Evolutionary conservation across 2,888 invertebrate genomes (phyloP), one percentile per base, ranked within the genome.

Genomic region (Protula sp.): DNA sequence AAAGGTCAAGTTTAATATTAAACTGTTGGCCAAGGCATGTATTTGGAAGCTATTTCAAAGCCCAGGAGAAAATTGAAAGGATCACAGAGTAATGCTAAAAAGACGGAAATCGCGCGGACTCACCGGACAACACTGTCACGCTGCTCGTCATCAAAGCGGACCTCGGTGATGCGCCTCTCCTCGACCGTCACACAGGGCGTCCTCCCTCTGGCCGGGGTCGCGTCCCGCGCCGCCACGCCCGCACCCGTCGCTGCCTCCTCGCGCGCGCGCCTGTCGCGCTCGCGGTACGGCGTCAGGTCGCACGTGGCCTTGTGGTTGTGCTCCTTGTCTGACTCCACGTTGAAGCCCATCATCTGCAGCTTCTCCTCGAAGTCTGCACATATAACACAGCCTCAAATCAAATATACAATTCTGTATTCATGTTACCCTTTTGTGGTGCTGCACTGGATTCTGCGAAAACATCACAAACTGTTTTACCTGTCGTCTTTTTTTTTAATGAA

Each of bases 331-430:
- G 55, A 30, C 4, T 55, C 52, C 26, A 72, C 63, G 58, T 74
- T 76, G 70, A 79, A 75, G 54, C 77, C 78, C 71, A 77, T 74
- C 22, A 70, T 68, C 53, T 71, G 69, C 58, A 78, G 68, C 66
- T 76, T 78, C 61, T 67, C 64, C 60, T 77, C 74, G 70, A 78
- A 79, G 61, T 77, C 78, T 78, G 72, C 26, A n/a, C 45, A 38
- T 14, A 38, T 14, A 38, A 14, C 45, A 38, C 9, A n/a, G n/a
- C n/a, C n/a, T n/a, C n/a, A n/a, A n/a, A n/a, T n/a, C n/a, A n/a
- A n/a, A n/a, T n/a, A n/a, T n/a, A n/a, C n/a, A n/a, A n/a, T n/a
- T n/a, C n/a, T n/a, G n/a, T n/a, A n/a, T n/a, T n/a, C n/a, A n/a
- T n/a, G n/a, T n/a, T n/a, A n/a, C n/a, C n/a, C n/a, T n/a, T n/a